Conservation (phyloP, 2,797 vertebrate genomes). For the Acrossocheilus fasciatus region DNA sequence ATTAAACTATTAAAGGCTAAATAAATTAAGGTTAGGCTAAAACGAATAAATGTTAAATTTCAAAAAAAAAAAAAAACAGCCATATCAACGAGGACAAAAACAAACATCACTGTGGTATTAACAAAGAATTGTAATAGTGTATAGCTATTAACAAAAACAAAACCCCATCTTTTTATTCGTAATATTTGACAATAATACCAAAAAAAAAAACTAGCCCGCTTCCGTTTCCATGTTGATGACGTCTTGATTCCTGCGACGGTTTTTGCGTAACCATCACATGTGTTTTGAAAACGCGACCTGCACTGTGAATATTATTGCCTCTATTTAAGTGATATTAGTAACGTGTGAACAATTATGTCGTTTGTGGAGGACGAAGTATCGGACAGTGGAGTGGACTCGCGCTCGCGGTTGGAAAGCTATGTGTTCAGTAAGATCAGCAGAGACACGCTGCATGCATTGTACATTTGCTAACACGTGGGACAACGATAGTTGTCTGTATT, state of each 20-base stretch:
- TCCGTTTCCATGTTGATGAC: constrained; percentile 14
- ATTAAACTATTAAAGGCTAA: too few relatives aligned
- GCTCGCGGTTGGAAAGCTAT: constrained; percentile 62
- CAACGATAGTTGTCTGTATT: background rate
- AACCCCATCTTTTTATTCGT: background rate
- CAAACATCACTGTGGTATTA: background rate
- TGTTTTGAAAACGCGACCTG: constrained; percentile 45
- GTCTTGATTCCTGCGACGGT: constrained; percentile 50
- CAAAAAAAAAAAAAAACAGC: background rate
- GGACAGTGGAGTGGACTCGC: constrained; percentile 31
- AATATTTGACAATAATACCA: background rate
- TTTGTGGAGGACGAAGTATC: constrained; percentile 56
- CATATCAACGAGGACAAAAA: background rate
- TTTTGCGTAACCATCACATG: constrained; percentile 31
- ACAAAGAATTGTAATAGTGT: background rate
- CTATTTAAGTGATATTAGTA: background rate
- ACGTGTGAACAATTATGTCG: constrained; percentile 51
- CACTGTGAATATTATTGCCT: background rate
- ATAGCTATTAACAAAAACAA: background rate
- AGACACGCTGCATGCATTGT: background rate
- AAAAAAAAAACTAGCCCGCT: background rate
- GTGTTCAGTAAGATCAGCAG: constrained; percentile 61
- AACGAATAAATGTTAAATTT: background rate
- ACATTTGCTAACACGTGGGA: constrained; percentile 53
- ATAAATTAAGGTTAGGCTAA: background rate